Conservation (phyloP, 2,888 invertebrate genomes). For the Chironomus riparius region DNA sequence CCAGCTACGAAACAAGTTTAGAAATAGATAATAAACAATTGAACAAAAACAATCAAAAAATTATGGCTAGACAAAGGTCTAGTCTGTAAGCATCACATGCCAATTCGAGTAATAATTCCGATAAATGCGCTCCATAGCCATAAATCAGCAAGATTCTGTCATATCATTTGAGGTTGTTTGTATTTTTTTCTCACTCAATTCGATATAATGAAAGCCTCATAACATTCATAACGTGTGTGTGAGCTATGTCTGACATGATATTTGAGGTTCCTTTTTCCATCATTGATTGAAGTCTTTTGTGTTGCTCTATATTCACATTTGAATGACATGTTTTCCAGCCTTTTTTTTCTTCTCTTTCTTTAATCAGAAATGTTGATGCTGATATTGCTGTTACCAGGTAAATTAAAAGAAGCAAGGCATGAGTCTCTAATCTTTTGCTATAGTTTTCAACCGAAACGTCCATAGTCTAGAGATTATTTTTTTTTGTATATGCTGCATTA, state of each 20-base stretch:
- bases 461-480: not conserved
- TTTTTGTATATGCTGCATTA: not conserved
- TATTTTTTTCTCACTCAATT: slow-evolving; percentile 2
- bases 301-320: not conserved
- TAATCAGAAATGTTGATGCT: too few species aligned
- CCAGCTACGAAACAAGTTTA: too few species aligned
- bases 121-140: not conserved
- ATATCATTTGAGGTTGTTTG: too few species aligned
- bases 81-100: too few species aligned
- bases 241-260: not conserved
- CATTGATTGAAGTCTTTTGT: slow-evolving; percentile 24
- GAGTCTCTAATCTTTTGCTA: not conserved
- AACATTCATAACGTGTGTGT: not conserved
- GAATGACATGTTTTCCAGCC: slow-evolving; percentile 6
- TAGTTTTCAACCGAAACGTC: not conserved
- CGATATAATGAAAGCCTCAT: too few species aligned
- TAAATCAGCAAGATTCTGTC: not conserved
- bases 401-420: not conserved
- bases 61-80: too few species aligned
- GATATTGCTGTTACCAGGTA: not conserved
- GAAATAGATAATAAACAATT: too few species aligned
- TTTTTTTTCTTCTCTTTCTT: not conserved
- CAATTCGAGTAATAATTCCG: too few species aligned
- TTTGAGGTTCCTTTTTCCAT: slow-evolving; percentile 25
- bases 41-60: too few species aligned